A percentile compares a stretch with the other conserved stretches of the same genome.
phyloP scores from a whole-genome alignment of 2,797 vertebrate genomes.

The Anguilla anguilla region DNA sequence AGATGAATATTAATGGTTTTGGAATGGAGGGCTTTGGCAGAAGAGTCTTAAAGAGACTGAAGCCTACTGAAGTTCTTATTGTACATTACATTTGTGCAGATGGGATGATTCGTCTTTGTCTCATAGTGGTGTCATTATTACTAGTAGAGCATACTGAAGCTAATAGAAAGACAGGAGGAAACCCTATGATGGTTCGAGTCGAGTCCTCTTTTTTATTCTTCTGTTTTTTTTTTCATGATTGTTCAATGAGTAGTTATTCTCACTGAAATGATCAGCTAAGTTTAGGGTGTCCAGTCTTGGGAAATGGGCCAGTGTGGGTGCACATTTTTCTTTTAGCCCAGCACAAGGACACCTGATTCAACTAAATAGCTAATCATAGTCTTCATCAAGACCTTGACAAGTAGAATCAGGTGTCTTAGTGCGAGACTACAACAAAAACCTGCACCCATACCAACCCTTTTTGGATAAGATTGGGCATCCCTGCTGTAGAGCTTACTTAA shows the following conservation, averaged over 20 bases:
- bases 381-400: neutral
- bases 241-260: neutral
- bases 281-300: neutral
- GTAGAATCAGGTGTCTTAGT: neutral
- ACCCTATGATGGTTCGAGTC: neutral
- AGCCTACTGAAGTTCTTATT: constrained; percentile 5
- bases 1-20: constrained; percentile 21
- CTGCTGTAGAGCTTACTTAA: neutral
- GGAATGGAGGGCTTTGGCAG: constrained; percentile 16
- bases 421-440: neutral
- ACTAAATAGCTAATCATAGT: neutral
- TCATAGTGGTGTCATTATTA: neutral
- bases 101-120: neutral
- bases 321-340: neutral
- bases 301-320: too few species aligned
- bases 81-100: neutral
- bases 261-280: neutral
- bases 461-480: neutral
- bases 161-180: neutral
- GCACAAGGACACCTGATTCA: neutral
- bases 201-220: neutral
- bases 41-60: constrained; percentile 14
- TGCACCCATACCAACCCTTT: neutral
- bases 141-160: neutral
- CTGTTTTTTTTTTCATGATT: neutral